Conservation (phyloP, 2,797 vertebrate species). For the Sebastes iracundus region DNA sequence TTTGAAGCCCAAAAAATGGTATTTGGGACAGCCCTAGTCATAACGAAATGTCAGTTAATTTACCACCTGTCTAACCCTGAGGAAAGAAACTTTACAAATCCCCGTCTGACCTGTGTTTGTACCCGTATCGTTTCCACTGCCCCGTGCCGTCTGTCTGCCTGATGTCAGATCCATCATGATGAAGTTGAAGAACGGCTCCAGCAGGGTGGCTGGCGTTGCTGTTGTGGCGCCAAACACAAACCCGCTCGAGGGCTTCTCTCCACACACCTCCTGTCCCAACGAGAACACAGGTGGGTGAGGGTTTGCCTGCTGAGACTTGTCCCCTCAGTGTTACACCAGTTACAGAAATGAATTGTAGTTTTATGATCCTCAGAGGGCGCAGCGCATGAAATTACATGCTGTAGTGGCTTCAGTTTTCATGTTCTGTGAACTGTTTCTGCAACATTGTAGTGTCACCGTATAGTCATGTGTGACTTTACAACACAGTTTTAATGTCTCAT, state of each 20-base stretch:
- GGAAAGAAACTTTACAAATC: slow-evolving; percentile 2
- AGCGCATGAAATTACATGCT: not conserved
- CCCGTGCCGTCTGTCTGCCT: not conserved
- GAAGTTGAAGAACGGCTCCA: slow-evolving; percentile 84
- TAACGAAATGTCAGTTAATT: not conserved
- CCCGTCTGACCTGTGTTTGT: slow-evolving; percentile 16
- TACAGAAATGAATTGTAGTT: slow-evolving; percentile 7
- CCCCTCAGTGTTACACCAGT: not conserved
- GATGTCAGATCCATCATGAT: slow-evolving; percentile 84
- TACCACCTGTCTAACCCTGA: not conserved
- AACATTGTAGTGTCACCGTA: not conserved
- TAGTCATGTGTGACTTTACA: not conserved
- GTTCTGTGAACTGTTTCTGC: not conserved
- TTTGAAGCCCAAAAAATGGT: too few relatives aligned
- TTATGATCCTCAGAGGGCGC: not conserved
- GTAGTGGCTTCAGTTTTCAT: not conserved
- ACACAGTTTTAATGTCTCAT: too few relatives aligned
- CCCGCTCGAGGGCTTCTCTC: slow-evolving; percentile 85
- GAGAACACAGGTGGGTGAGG: slow-evolving; percentile 89
- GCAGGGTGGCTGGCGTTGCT: slow-evolving; percentile 89
- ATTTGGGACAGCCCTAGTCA: too few relatives aligned
- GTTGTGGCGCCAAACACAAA: slow-evolving; percentile 82
- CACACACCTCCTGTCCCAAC: slow-evolving; percentile 91
- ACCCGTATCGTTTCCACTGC: not conserved
- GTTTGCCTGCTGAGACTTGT: not conserved